Evolutionary conservation across 2,888 invertebrate genomes (phyloP).

Genomic region (Barypeithes pellucidus): DNA sequence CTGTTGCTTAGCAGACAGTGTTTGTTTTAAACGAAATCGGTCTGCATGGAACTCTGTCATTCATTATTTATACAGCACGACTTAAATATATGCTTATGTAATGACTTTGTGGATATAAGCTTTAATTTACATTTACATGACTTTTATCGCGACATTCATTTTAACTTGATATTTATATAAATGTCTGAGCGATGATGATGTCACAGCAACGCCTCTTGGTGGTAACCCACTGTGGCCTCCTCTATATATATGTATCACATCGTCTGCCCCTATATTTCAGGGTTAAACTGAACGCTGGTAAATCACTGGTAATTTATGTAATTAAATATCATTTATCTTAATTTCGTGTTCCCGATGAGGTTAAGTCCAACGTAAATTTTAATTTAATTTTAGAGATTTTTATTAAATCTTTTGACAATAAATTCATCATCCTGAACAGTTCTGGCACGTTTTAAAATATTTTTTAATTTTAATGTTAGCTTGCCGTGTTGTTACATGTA

Average conservation of each 20-base stretch:
- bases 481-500: no score
- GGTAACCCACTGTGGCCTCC: constrained; percentile 26
- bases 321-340: constrained; percentile 46
- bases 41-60: constrained; percentile 26
- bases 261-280: constrained; percentile 29
- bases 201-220: constrained; percentile 29
- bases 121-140: constrained; percentile 34
- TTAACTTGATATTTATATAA: constrained; percentile 28
- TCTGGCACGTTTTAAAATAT: no score
- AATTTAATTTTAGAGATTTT: constrained; percentile 29
- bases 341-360: constrained; percentile 24
- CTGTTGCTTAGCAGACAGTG: constrained; percentile 57
- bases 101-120: constrained; percentile 31
- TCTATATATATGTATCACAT: background rate
- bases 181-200: constrained; percentile 21
- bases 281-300: constrained; percentile 31
- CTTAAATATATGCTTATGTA: constrained; percentile 33
- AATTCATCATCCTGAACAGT: no score
- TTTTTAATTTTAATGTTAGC: no score
- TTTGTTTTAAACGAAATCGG: constrained; percentile 26
- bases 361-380: constrained; percentile 32
- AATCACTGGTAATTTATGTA: constrained; percentile 42
- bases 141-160: constrained; percentile 27
- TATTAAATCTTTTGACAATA: constrained; percentile 20
- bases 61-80: constrained; percentile 25